A percentile compares a stretch with the other conserved stretches of the same genome.
Conservation (phyloP, 35 echinoderm and acorn worm genomes). For the Patiria miniata region DNA sequence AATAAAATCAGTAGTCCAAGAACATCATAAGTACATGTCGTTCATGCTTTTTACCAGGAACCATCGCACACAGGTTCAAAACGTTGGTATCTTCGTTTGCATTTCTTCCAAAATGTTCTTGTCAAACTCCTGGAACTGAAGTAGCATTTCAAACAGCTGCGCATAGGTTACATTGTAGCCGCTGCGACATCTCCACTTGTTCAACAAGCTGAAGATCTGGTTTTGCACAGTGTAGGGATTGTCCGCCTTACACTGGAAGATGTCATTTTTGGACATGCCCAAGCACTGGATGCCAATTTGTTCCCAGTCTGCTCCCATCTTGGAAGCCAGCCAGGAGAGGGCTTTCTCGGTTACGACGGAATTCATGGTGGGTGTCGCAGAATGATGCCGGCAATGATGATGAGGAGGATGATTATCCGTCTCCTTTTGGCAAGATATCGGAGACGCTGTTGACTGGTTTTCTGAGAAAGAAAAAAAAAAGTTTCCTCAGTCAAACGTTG, state of each 20-base stretch:
- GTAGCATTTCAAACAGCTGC: background rate
- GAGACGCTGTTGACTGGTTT: background rate
- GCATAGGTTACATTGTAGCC: background rate
- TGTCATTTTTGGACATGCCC: background rate
- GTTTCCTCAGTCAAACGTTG: background rate
- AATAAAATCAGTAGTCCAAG: too few relatives aligned
- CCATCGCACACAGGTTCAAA: too few relatives aligned
- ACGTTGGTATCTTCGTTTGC: too few relatives aligned
- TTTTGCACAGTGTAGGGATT: background rate
- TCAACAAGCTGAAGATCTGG: background rate
- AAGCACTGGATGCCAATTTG: background rate
- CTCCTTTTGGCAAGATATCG: background rate
- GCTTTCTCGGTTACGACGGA: background rate
- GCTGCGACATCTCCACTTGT: slow-evolving; percentile 2
- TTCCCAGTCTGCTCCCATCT: background rate
- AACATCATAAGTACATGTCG: too few relatives aligned
- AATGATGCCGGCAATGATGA: background rate
- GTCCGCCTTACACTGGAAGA: background rate
- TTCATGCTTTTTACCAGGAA: too few relatives aligned
- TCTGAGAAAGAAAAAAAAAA: background rate
- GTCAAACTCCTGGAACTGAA: too few relatives aligned
- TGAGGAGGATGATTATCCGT: background rate
- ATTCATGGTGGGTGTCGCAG: background rate
- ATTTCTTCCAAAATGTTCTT: too few relatives aligned
- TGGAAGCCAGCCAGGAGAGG: background rate